phyloP scores from a whole-genome alignment of 2,113 vertebrate genomes.

The Electrona antarctica region DNA sequence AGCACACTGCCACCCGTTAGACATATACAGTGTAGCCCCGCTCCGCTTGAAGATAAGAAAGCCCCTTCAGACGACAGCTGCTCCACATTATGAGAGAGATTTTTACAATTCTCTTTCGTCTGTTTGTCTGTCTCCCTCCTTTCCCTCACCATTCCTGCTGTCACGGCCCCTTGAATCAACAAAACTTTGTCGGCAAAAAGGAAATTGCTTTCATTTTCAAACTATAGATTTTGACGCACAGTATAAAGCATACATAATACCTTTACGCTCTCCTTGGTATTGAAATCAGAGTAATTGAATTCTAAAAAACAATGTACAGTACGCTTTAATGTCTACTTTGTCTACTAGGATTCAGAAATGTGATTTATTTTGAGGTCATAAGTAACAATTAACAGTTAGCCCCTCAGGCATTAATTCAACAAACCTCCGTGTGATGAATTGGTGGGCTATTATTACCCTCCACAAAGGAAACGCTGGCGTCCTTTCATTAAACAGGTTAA shows the following conservation, averaged over 20 bases:
- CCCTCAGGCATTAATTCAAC: constrained; percentile 49
- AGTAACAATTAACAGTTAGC: constrained; percentile 50
- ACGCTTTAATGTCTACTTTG: constrained; percentile 41
- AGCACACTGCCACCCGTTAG: constrained; percentile 29
- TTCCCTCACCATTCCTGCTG: constrained; percentile 38
- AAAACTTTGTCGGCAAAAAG: constrained; percentile 51
- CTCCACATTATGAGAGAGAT: constrained; percentile 44
- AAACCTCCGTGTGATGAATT: constrained; percentile 36
- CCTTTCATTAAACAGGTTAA: constrained; percentile 17
- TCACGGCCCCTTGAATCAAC: constrained; percentile 70
- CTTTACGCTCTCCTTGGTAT: constrained; percentile 47
- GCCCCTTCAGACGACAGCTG: constrained; percentile 38
- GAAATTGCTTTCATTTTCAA: constrained; percentile 75
- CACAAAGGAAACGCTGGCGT: constrained; percentile 26
- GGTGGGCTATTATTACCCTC: constrained; percentile 46
- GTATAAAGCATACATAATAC: constrained; percentile 46
- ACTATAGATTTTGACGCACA: constrained; percentile 65
- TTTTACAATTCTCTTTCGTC: constrained; percentile 54
- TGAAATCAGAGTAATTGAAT: constrained; percentile 63
- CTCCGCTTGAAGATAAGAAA: constrained; percentile 48
- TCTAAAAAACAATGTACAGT: constrained; percentile 24
- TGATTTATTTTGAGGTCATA: constrained; percentile 51
- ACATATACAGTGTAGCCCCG: constrained; percentile 48
- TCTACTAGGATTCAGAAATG: constrained; percentile 35
- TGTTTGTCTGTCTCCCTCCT: constrained; percentile 50